A percentile compares a stretch with the other conserved stretches of the same genome.
Evolutionary conservation across 2,888 invertebrate species (phyloP).

Genomic region (Erannis defoliaria): DNA sequence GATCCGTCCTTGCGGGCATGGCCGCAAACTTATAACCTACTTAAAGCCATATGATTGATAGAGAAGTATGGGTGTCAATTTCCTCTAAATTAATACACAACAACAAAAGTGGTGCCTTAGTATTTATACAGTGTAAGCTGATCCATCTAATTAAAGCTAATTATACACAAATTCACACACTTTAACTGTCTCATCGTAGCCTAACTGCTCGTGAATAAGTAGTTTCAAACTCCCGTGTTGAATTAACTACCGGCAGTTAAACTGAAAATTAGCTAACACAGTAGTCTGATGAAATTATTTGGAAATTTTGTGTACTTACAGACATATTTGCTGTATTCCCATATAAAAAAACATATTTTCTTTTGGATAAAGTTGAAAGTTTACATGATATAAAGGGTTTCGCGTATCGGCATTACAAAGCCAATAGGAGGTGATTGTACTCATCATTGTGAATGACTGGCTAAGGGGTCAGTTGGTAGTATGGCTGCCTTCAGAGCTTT

Average conservation of each 20-base stretch:
- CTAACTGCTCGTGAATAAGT: conserved; percentile 41
- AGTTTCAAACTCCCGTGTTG: conserved; percentile 39
- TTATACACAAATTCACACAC: conserved; percentile 22
- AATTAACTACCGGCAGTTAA: conserved; percentile 38
- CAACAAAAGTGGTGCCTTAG: conserved; percentile 4
- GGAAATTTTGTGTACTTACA: background rate
- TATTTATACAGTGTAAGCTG: conserved; percentile 11
- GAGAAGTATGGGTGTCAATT: background rate
- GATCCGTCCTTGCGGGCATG: no score
- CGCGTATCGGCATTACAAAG: no score
- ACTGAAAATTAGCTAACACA: conserved; percentile 2
- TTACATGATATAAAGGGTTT: no score
- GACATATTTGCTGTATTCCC: no score
- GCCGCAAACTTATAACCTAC: no score
- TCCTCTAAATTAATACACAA: background rate
- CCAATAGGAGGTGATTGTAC: no score
- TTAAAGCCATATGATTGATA: background rate
- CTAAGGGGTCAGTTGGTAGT: no score
- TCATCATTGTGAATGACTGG: no score
- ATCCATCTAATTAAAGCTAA: conserved; percentile 21
- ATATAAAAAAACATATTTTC: no score
- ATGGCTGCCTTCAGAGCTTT: no score
- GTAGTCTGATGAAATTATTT: background rate
- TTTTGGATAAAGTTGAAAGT: no score
- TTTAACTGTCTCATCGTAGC: conserved; percentile 38